Evolutionary conservation across 2,797 vertebrate genomes (phyloP).

Genomic region (Pelochelys cantorii): DNA sequence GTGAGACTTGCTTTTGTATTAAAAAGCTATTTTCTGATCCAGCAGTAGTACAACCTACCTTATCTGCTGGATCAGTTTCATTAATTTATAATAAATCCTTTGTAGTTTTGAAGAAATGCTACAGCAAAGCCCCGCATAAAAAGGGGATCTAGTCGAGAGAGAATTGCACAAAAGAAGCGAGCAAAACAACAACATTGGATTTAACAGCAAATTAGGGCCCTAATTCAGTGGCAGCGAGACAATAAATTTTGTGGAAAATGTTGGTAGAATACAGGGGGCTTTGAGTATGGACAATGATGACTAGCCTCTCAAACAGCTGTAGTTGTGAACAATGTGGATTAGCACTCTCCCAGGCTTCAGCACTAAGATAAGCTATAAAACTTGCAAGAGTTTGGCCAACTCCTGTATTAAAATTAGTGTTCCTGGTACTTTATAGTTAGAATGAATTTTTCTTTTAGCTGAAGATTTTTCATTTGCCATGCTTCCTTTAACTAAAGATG

Average conservation of each 20-base stretch:
- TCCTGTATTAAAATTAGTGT: neutral
- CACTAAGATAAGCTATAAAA: accelerated
- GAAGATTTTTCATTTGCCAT: constrained; percentile 20
- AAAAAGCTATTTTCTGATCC: constrained; percentile 14
- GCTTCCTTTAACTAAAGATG: neutral
- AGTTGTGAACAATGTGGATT: neutral
- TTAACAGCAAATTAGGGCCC: neutral
- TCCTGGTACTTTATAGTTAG: neutral
- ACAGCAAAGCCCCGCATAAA: neutral
- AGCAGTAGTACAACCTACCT: neutral
- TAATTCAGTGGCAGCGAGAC: accelerated
- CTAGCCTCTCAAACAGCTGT: neutral
- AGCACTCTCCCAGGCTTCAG: neutral
- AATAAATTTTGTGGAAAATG: neutral
- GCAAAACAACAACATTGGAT: neutral
- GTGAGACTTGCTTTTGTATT: neutral
- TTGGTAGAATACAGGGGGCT: neutral
- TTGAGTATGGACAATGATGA: neutral
- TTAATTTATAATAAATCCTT: constrained; percentile 5
- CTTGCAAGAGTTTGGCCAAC: neutral
- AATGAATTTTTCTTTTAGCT: neutral
- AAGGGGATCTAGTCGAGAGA: neutral
- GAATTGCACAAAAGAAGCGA: neutral
- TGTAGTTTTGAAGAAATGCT: neutral
- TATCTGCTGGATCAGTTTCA: neutral